Base-by-base conservation (phyloP, 2,797 vertebrate genomes). In the Ceyx erithaca region DNA sequence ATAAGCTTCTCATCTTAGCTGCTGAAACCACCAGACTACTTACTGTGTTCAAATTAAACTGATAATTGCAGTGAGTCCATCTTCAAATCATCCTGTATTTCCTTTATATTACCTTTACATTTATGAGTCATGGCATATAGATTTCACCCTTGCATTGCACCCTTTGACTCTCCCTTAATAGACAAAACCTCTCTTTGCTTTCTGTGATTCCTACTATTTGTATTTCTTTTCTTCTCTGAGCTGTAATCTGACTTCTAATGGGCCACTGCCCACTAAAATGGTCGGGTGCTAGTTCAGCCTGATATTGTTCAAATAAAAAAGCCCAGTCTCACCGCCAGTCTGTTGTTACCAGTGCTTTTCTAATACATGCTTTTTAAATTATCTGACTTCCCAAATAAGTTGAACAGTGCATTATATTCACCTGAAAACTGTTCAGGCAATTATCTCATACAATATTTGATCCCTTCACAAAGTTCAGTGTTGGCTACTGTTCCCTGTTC, bases 151-250 rank as follows among this genome's bases (percentile, higher is more conserved):
- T 59, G 84, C 22, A 46, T 31, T 82, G 76, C 33, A 85, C 48
- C 19, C 31, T 51, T 66, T 82, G 71, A 89, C 64, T 85, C 48
- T 85, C 41, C 54, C 33, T 94, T 95, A 92, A 92, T 81, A 93
- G 92, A 49, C 54, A 79, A 86, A 92, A 91, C 76, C 7, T 83
- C 87, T 80, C 83, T 92, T 94, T 95, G 78, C 79, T 85, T 86
- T 87, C 80, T 90, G 51, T 37, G 96, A 78, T 88, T 75, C 83
- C 88, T 77, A 67, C 54, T 67, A 69, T 83, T 86, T 79, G 59
- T 80, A 63, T 89, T 91, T 80, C 83, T 88, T 81, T 83, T 71
- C 49, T 90, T 89, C 55, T 79, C 80, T 77, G 66, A 80, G 81
- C 77, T 90, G 72, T 79, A 82, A 72, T 79, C 57, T 92, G 58